Evolutionary conservation across 2,113 vertebrate species (phyloP), one percentile per base, ranked within the genome.

Genomic region (Myiagra hebetior): DNA sequence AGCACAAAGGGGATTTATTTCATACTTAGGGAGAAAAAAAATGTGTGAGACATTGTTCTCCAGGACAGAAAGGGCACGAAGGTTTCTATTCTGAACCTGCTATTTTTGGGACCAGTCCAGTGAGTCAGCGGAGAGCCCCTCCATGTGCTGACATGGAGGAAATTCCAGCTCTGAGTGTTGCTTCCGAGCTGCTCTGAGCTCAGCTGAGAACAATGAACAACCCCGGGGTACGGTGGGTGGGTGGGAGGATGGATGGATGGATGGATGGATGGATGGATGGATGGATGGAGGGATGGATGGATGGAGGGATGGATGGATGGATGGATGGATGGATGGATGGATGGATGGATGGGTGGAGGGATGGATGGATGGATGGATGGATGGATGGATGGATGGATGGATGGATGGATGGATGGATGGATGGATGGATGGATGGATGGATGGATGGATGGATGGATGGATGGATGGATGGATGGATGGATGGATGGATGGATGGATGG

Each of bases 31-130:
- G 26, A 13, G 14, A 1, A 23, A 49, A 73, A 72, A 60, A 52
- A 57, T 23, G 20, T n/a, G 49, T 0, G 1, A 90, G 56, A 44
- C 89, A 93, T 95, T 95, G 91, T 95, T 96, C 89, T 91, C 33
- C 1, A 4, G 37, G 76, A 78, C 77, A 92, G 84, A 91, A 72
- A 95, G 64, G 84, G 47, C 83, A 87, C 0, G 0, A 35, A 89
- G 33, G 35, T 89, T 95, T 92, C 80, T 91, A 56, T 95, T 95
- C 93, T 82, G 64, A 84, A 92, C 33, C 44, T 81, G 87, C 94
- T 97, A 84, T 95, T 95, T 94, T 83, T 95, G 93, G 89, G 91
- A 81, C 1, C 20, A 24, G 47, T n/a, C 73, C 89, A 67, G 85
- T 87, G 91, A 97, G 91, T 96, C 84, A 89, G 89, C 0, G 4